A percentile compares a stretch with the other conserved stretches of the same genome.
These are phyloP conservation scores for Oncopodura yosiiana DNA, from an alignment of 1,140 invertebrate species.

Conservation along the genomic window DNA sequence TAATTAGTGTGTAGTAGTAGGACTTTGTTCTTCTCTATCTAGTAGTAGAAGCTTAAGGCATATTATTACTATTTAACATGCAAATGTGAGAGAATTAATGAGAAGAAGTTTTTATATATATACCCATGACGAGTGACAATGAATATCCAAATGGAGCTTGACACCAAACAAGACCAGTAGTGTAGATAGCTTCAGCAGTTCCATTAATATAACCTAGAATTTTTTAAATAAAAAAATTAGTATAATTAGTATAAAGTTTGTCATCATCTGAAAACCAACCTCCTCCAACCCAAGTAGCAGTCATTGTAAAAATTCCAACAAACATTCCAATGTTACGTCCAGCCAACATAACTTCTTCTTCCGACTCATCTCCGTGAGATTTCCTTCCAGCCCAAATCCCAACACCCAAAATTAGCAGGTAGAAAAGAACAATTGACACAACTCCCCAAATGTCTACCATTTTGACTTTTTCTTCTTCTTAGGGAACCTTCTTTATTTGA, in stretches of 20 bases:
- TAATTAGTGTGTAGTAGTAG: no score
- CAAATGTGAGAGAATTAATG: not conserved
- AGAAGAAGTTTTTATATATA: slow-evolving; percentile 24
- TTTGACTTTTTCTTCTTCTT: no score
- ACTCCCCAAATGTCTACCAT: slow-evolving; percentile 52
- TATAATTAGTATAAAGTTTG: not conserved
- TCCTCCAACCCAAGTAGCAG: slow-evolving; percentile 53
- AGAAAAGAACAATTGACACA: slow-evolving; percentile 59
- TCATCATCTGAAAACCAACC: slow-evolving; percentile 2
- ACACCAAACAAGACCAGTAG: slow-evolving; percentile 59
- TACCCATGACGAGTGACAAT: slow-evolving; percentile 61
- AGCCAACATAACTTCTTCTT: slow-evolving; percentile 63
- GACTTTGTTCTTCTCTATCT: no score
- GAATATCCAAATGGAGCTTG: slow-evolving; percentile 74
- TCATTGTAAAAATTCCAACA: slow-evolving; percentile 68
- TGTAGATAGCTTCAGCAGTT: slow-evolving; percentile 64
- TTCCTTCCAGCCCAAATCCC: slow-evolving; percentile 64
- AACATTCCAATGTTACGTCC: slow-evolving; percentile 63
- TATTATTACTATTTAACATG: not conserved
- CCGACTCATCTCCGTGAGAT: slow-evolving; percentile 48
- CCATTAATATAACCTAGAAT: slow-evolving; percentile 74
- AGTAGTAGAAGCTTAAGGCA: not conserved
- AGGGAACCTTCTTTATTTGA: no score
- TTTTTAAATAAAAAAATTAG: slow-evolving; percentile 52
- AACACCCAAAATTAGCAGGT: slow-evolving; percentile 55